Conservation (phyloP, 2,888 invertebrate species). For the Synanthedon myopaeformis region DNA sequence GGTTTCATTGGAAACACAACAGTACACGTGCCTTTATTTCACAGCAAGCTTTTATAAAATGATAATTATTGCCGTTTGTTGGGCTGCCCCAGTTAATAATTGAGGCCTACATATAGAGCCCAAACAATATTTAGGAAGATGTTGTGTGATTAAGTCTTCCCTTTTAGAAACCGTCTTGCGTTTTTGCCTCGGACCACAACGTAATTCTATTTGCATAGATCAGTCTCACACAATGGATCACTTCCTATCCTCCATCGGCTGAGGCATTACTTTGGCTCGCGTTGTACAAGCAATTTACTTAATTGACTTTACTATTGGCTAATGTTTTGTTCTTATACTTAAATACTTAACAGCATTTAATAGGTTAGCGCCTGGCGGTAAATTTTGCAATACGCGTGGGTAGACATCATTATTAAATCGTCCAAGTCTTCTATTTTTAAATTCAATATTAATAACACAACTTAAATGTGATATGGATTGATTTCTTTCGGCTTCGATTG, state of each 20-base stretch:
- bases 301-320: constrained; percentile 14
- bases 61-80: too few species aligned
- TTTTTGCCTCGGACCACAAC: constrained; percentile 9
- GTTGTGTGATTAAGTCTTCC: too few species aligned
- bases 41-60: background rate
- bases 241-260: constrained; percentile 21
- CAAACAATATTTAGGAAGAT: too few species aligned
- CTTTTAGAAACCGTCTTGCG: constrained; percentile 3
- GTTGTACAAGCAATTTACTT: constrained; percentile 23
- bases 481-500: too few species aligned
- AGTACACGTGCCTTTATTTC: too few species aligned
- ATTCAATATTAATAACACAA: too few species aligned
- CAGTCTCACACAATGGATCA: constrained; percentile 28
- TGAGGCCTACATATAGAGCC: too few species aligned
- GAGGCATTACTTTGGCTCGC: constrained; percentile 24
- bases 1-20: too few species aligned
- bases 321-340: background rate
- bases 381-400: too few species aligned
- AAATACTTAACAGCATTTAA: background rate
- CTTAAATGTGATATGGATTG: too few species aligned
- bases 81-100: too few species aligned
- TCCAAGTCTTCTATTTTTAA: too few species aligned
- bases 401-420: background rate
- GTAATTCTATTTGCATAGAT: constrained; percentile 30
- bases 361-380: background rate